Evolutionary conservation across 2,113 vertebrate genomes (phyloP).

Genomic region (Peromyscus maniculatus): DNA sequence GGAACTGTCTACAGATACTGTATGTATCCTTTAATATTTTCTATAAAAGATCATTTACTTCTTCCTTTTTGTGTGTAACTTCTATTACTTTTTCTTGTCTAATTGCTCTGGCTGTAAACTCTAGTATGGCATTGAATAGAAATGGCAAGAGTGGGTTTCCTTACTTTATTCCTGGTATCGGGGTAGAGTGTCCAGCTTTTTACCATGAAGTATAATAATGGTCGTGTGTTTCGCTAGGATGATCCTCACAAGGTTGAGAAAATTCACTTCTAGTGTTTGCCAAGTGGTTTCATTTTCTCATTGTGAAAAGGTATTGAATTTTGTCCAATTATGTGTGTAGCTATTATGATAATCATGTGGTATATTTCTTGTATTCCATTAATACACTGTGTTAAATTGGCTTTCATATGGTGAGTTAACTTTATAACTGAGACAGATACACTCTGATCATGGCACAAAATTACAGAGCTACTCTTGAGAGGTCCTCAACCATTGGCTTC

Average conservation of each 20-base stretch:
- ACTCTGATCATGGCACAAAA: neutral
- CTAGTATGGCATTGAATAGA: neutral
- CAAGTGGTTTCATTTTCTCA: neutral
- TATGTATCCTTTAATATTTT: neutral
- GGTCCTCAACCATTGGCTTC: neutral
- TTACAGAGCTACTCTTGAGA: neutral
- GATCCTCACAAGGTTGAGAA: neutral
- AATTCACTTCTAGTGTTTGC: neutral
- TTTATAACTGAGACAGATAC: neutral
- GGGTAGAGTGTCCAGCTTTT: neutral
- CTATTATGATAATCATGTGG: neutral
- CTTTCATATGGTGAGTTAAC: neutral
- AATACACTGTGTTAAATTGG: neutral
- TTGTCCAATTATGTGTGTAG: neutral
- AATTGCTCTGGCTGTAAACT: neutral
- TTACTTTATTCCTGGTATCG: neutral
- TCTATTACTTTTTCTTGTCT: neutral
- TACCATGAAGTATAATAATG: no score
- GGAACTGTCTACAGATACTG: neutral
- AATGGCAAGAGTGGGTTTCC: neutral
- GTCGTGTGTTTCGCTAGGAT: neutral
- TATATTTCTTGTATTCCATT: neutral
- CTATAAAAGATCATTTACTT: neutral
- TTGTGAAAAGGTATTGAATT: neutral
- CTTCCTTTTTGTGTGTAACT: neutral